Evolutionary conservation across 1,140 invertebrate genomes (phyloP).

Genomic region (Zaprionus ghesquierei): DNA sequence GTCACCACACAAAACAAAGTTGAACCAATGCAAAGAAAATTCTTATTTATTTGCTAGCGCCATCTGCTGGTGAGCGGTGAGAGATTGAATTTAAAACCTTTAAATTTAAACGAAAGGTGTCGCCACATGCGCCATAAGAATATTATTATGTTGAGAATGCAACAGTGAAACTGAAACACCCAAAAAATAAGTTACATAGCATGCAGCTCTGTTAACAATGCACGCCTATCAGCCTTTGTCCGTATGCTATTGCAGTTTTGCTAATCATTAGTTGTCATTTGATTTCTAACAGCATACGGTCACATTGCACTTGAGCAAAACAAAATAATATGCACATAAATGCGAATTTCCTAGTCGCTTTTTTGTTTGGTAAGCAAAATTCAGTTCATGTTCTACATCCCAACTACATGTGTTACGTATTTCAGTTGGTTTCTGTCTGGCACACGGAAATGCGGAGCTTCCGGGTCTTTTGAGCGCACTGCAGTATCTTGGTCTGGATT

Average conservation of each 20-base stretch:
- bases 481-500: slow-evolving; percentile 52
- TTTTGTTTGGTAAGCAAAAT: slow-evolving; percentile 25
- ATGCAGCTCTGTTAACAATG: slow-evolving; percentile 1
- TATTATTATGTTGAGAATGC: not conserved
- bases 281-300: not conserved
- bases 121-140: not conserved
- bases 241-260: not conserved
- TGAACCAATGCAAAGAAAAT: no score
- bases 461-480: slow-evolving; percentile 46
- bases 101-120: not conserved
- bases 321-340: slow-evolving; percentile 36
- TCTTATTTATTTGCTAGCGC: no score
- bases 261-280: not conserved
- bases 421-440: not conserved
- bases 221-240: not conserved
- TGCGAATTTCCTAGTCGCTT: slow-evolving; percentile 9
- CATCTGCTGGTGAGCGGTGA: not conserved
- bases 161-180: not conserved
- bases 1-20: no score
- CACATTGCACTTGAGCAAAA: slow-evolving; percentile 16
- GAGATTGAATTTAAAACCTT: not conserved
- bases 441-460: slow-evolving; percentile 31
- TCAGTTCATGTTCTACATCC: not conserved
- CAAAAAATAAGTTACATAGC: slow-evolving; percentile 13
- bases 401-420: not conserved